A percentile compares a stretch with the other conserved stretches of the same genome.
Conservation (phyloP, 2,113 vertebrate species). For the Lipotes vexillifer region DNA sequence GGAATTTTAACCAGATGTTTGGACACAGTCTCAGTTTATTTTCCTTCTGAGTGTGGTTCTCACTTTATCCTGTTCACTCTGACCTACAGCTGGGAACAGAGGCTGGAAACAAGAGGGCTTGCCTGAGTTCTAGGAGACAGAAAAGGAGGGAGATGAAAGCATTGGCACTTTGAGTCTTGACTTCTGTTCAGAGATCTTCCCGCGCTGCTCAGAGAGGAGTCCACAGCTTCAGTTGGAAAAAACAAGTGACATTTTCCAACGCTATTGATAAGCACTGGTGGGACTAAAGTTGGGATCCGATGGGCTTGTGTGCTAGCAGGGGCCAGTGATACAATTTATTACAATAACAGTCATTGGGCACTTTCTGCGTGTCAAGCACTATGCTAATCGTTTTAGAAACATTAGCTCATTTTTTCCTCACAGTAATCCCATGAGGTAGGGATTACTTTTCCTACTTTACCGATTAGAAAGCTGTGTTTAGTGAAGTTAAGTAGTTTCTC, state of each 20-base stretch:
- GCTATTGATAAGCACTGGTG: neutral
- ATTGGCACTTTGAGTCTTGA: neutral
- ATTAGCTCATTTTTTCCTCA: slow-evolving; percentile 41
- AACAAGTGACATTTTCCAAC: neutral
- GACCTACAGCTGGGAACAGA: neutral
- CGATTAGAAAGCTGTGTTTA: neutral
- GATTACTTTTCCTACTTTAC: slow-evolving; percentile 1
- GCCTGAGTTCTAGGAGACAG: neutral
- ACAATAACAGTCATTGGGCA: neutral
- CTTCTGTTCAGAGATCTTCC: neutral
- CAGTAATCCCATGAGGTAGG: neutral
- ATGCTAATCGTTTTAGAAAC: slow-evolving; percentile 21
- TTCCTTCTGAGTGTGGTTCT: neutral
- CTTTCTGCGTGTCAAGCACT: neutral
- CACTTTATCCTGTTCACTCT: neutral
- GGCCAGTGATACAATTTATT: neutral
- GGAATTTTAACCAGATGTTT: slow-evolving; percentile 29
- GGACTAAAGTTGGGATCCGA: neutral
- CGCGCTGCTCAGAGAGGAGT: neutral
- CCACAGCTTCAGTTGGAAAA: neutral
- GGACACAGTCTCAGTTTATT: neutral
- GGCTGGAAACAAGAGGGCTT: neutral
- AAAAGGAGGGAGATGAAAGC: neutral
- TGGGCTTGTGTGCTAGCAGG: neutral
- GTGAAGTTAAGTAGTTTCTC: slow-evolving; percentile 12